Evolutionary conservation across 2,113 vertebrate genomes (phyloP).

Genomic region (Odocoileus hemionus): DNA sequence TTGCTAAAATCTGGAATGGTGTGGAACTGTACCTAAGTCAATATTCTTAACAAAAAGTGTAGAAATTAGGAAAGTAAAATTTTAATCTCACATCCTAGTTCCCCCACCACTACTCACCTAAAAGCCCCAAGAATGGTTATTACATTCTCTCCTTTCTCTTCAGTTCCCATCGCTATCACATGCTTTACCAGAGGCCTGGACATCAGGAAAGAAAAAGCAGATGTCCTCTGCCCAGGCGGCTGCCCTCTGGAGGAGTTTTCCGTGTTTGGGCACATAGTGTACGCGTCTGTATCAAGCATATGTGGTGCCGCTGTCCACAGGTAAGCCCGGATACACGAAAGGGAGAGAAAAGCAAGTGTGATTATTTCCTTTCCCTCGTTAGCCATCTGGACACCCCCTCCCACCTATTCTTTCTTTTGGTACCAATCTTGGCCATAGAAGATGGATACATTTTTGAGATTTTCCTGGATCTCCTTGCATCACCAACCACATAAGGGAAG

Average conservation of each 20-base stretch:
- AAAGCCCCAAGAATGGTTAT: background rate
- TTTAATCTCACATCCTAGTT: background rate
- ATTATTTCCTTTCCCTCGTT: background rate
- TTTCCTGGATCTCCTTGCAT: slow-evolving; percentile 1
- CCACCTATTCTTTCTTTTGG: background rate
- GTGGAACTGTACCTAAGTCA: background rate
- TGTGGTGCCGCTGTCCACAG: slow-evolving; percentile 94
- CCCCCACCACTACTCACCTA: background rate
- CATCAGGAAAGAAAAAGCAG: slow-evolving; percentile 79
- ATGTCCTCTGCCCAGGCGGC: slow-evolving; percentile 88
- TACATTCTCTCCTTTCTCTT: slow-evolving; percentile 21
- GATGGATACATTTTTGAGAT: background rate
- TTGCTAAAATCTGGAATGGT: background rate
- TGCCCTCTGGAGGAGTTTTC: slow-evolving; percentile 84
- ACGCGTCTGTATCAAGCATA: slow-evolving; percentile 92
- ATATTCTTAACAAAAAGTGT: background rate
- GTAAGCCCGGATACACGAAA: slow-evolving; percentile 71
- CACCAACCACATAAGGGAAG: background rate
- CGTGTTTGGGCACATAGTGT: slow-evolving; percentile 90
- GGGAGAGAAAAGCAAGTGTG: background rate
- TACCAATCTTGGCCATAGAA: background rate
- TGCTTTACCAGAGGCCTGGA: slow-evolving; percentile 90
- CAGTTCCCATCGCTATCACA: slow-evolving; percentile 82
- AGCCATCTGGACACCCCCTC: background rate
- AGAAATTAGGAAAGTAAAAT: background rate